These are phyloP conservation scores for Brenthis daphne DNA, from an alignment of 2,888 invertebrate species.

Conservation along the genomic window DNA sequence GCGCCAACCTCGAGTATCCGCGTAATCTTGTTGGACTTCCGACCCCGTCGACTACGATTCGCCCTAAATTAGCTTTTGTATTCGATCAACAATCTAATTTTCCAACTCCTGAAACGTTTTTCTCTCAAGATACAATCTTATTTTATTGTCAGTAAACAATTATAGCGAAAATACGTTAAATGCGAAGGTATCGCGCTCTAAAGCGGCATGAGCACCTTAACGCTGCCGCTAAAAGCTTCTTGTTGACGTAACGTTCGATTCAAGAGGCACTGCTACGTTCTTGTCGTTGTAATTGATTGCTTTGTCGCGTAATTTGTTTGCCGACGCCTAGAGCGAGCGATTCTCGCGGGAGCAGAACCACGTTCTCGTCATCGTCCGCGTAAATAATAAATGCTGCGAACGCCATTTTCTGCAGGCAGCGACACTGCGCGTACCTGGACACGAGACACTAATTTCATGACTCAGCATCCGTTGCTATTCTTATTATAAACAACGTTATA, in stretches of 20 bases:
- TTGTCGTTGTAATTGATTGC: slow-evolving; percentile 81
- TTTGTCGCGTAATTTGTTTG: slow-evolving; percentile 82
- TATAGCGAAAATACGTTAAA: slow-evolving; percentile 56
- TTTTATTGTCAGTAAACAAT: slow-evolving; percentile 52
- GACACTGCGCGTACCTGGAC: slow-evolving; percentile 21
- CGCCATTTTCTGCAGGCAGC: slow-evolving; percentile 29
- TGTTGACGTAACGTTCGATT: slow-evolving; percentile 80
- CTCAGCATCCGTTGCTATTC: slow-evolving; percentile 48
- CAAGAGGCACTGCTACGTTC: slow-evolving; percentile 70
- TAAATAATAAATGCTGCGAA: slow-evolving; percentile 74
- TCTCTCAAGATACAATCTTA: slow-evolving; percentile 45
- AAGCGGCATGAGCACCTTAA: slow-evolving; percentile 61
- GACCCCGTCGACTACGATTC: slow-evolving; percentile 71
- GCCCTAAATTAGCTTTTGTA: slow-evolving; percentile 73
- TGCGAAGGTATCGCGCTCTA: slow-evolving; percentile 56
- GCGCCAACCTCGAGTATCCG: slow-evolving; percentile 65
- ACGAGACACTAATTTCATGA: slow-evolving; percentile 48
- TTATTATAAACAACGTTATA: neutral
- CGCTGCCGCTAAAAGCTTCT: slow-evolving; percentile 76
- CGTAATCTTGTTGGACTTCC: slow-evolving; percentile 77
- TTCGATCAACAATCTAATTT: slow-evolving; percentile 75
- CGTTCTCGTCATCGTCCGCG: slow-evolving; percentile 67
- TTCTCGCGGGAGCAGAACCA: slow-evolving; percentile 69
- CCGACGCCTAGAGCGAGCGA: slow-evolving; percentile 58
- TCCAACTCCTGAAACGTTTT: slow-evolving; percentile 63